Conservation (phyloP, 2,113 vertebrate species). For the Calyptomena viridis region DNA sequence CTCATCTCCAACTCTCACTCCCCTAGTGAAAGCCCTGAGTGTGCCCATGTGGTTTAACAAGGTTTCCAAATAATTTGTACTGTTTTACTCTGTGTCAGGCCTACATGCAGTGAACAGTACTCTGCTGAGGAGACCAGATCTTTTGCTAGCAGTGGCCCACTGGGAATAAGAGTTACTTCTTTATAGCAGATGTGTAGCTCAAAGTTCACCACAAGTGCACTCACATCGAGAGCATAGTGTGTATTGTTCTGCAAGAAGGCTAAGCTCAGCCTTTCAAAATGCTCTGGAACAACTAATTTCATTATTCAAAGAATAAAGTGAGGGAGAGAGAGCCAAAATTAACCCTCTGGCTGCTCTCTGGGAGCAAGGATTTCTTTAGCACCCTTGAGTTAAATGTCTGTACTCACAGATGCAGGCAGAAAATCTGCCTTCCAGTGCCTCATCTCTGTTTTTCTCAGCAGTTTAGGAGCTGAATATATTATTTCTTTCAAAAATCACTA, state of each 20-base stretch:
- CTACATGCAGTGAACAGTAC: neutral
- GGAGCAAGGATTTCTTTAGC: neutral
- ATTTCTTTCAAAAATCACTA: neutral
- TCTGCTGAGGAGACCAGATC: constrained; percentile 16
- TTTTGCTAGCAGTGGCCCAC: constrained; percentile 45
- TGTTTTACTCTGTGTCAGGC: neutral
- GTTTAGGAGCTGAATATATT: neutral
- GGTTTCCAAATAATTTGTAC: neutral
- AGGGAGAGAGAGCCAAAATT: neutral
- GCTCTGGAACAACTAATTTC: constrained; percentile 55
- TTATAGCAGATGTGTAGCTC: constrained; percentile 78
- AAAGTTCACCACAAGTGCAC: constrained; percentile 77
- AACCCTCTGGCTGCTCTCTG: constrained; percentile 20
- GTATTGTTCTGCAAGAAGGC: constrained; percentile 55
- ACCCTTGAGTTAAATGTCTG: neutral
- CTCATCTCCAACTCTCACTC: neutral
- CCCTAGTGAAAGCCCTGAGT: neutral
- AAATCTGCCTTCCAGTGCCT: neutral
- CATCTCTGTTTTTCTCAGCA: neutral
- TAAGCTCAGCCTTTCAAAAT: constrained; percentile 54
- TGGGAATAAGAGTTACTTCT: constrained; percentile 74
- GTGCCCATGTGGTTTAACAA: neutral
- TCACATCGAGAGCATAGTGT: constrained; percentile 53
- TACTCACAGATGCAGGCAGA: neutral
- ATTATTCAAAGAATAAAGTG: constrained; percentile 52